A percentile compares a stretch with the other conserved stretches of the same genome.
Evolutionary conservation across 2,888 invertebrate genomes (phyloP).

Genomic region (Xestia sexstrigata): DNA sequence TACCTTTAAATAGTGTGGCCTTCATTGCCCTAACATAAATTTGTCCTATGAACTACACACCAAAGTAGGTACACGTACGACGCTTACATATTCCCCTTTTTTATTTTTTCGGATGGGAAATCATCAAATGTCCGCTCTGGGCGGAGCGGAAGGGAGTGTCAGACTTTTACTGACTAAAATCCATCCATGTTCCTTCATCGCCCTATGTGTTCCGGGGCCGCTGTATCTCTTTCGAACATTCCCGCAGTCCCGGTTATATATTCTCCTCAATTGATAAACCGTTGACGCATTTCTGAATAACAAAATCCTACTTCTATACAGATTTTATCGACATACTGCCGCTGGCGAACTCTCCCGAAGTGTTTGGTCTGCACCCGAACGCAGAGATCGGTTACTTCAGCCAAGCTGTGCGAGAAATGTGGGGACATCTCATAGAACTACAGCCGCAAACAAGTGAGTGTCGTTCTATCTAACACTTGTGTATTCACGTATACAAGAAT

Average conservation of each 20-base stretch:
- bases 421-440: constrained; percentile 95
- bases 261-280: background rate
- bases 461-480: background rate
- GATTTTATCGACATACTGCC: constrained; percentile 95
- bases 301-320: constrained; percentile 69
- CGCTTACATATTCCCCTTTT: too few relatives aligned
- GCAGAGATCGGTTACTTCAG: constrained; percentile 98
- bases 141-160: too few relatives aligned
- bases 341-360: constrained; percentile 96
- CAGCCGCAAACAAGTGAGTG: constrained; percentile 96
- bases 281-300: background rate
- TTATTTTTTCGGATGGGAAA: too few relatives aligned
- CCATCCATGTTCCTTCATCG: too few relatives aligned
- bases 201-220: too few relatives aligned
- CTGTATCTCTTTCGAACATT: too few relatives aligned
- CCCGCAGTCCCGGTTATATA: too few relatives aligned
- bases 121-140: background rate
- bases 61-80: background rate
- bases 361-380: constrained; percentile 98
- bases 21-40: background rate
- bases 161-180: too few relatives aligned
- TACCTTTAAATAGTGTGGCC: background rate
- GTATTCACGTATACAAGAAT: background rate
- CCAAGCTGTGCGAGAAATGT: constrained; percentile 96
- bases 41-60: background rate